Conservation (phyloP, 2,888 invertebrate genomes). For the Cheilosia urbana region DNA sequence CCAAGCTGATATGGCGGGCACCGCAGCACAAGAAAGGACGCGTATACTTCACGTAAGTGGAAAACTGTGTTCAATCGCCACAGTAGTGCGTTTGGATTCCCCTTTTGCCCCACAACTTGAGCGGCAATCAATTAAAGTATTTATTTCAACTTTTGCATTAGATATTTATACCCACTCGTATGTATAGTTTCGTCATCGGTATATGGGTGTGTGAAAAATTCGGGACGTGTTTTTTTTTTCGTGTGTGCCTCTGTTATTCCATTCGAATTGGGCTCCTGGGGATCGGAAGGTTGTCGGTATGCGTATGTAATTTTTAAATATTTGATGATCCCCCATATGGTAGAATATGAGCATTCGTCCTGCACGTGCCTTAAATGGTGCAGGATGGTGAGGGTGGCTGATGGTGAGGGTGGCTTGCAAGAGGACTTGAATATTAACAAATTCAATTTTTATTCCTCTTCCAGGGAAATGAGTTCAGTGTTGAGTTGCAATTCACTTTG, state of each 20-base stretch:
- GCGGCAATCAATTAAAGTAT: slow-evolving; percentile 60
- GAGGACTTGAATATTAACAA: slow-evolving; percentile 24
- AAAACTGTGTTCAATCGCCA: slow-evolving; percentile 42
- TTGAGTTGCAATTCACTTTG: slow-evolving; percentile 6
- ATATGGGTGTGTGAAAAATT: slow-evolving; percentile 1
- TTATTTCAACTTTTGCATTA: slow-evolving; percentile 26
- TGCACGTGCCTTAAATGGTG: slow-evolving; percentile 21
- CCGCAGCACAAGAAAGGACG: slow-evolving; percentile 87
- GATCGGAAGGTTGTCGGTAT: slow-evolving; percentile 36
- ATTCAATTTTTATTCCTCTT: slow-evolving; percentile 23
- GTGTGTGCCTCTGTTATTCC: slow-evolving; percentile 9
- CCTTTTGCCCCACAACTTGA: background rate
- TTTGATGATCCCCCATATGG: slow-evolving; percentile 18
- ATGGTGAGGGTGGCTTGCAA: background rate
- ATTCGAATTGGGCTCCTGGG: slow-evolving; percentile 46
- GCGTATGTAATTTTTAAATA: slow-evolving; percentile 9
- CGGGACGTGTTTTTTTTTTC: slow-evolving; percentile 31
- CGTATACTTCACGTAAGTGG: slow-evolving; percentile 93
- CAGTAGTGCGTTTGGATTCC: slow-evolving; percentile 18
- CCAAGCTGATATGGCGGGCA: slow-evolving; percentile 90
- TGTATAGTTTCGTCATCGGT: slow-evolving; percentile 44
- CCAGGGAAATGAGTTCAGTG: background rate
- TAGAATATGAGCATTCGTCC: background rate
- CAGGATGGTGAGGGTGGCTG: background rate
- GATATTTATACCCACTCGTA: background rate